Evolutionary conservation across 2,888 invertebrate species (phyloP).

Genomic region (Xiphydria camelus): DNA sequence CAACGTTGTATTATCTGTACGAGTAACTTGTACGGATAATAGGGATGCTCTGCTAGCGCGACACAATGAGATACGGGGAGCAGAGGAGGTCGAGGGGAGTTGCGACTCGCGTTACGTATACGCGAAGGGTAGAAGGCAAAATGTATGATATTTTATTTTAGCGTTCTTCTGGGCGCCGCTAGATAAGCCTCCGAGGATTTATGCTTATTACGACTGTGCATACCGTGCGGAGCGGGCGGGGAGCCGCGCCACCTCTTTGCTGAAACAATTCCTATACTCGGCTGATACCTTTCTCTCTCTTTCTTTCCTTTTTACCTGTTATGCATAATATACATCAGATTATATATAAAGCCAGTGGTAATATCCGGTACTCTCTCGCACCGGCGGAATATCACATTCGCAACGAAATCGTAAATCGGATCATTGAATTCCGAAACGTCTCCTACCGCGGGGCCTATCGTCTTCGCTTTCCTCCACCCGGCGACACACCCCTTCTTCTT

Average conservation of each 20-base stretch:
- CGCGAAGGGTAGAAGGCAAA: constrained; percentile 45
- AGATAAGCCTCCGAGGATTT: constrained; percentile 57
- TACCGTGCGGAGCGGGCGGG: constrained; percentile 22
- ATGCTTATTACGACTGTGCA: constrained; percentile 55
- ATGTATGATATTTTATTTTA: constrained; percentile 57
- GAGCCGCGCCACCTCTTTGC: constrained; percentile 36
- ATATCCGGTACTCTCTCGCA: no score
- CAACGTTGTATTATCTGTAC: no score
- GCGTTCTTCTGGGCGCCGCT: constrained; percentile 54
- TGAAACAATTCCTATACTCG: constrained; percentile 39
- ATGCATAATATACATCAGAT: constrained; percentile 2
- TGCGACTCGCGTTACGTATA: not conserved
- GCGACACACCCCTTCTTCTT: no score
- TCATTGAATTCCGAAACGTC: no score
- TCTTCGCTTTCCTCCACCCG: no score
- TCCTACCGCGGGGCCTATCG: no score
- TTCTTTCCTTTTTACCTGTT: constrained; percentile 15
- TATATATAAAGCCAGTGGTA: no score
- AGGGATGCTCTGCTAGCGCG: no score
- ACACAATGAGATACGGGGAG: no score
- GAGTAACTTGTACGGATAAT: no score
- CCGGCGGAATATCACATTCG: no score
- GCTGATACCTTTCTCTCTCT: constrained; percentile 22
- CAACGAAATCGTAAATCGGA: no score
- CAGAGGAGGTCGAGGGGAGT: not conserved